A percentile compares a stretch with the other conserved stretches of the same genome.
Evolutionary conservation across 2,888 invertebrate species (phyloP).

Genomic region (Trichacis sp.): DNA sequence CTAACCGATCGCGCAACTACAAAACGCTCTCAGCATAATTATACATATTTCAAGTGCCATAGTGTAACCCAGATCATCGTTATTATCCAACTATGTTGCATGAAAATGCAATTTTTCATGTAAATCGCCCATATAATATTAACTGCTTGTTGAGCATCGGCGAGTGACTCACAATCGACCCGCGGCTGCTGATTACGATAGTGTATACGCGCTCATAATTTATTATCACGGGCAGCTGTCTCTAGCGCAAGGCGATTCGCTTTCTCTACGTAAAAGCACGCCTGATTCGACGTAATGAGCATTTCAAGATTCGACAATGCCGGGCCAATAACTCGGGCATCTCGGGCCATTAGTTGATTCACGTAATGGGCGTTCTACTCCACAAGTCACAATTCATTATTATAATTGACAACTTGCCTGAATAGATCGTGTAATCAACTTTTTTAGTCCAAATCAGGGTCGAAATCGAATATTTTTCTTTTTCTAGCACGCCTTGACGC

Average conservation of each 20-base stretch:
- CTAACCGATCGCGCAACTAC: too few relatives aligned
- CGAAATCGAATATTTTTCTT: too few relatives aligned
- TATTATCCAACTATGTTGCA: too few relatives aligned
- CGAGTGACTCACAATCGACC: constrained; percentile 3
- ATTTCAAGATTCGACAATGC: background rate
- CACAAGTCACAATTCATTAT: background rate
- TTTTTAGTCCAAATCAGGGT: background rate
- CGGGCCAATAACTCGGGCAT: background rate
- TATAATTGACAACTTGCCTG: background rate
- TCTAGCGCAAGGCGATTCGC: background rate
- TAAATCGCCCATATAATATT: too few relatives aligned
- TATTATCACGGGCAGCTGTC: background rate
- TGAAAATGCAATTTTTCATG: too few relatives aligned
- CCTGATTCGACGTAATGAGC: background rate
- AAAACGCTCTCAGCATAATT: too few relatives aligned
- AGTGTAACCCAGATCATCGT: too few relatives aligned
- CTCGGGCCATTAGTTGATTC: background rate
- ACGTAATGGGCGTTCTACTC: background rate
- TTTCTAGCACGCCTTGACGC: too few relatives aligned
- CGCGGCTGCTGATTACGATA: constrained; percentile 1
- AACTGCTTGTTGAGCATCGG: background rate
- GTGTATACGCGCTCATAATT: constrained; percentile 1
- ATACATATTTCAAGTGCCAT: too few relatives aligned
- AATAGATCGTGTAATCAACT: background rate
- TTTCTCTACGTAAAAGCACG: background rate